Evolutionary conservation across 2,888 invertebrate genomes (phyloP).

Genomic region (Cheilosia urbana): DNA sequence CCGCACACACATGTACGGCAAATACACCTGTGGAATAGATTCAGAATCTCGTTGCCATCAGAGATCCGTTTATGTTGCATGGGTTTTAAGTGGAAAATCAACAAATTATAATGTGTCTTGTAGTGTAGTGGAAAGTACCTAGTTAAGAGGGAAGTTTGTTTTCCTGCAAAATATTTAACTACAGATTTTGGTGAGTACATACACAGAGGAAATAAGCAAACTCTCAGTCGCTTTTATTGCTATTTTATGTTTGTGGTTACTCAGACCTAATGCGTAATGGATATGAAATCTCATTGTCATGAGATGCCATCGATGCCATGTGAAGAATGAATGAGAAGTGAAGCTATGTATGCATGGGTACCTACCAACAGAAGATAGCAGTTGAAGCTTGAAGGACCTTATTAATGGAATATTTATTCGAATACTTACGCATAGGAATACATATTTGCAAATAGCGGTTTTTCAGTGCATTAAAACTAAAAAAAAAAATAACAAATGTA

Average conservation of each 20-base stretch:
- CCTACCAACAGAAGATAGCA: neutral
- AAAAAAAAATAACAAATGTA: no score
- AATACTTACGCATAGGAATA: neutral
- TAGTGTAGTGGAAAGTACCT: constrained; percentile 72
- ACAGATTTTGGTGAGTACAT: constrained; percentile 79
- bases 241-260: constrained; percentile 68
- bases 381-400: no score
- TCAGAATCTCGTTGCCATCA: constrained; percentile 60
- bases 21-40: constrained; percentile 73
- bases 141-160: constrained; percentile 77
- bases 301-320: constrained; percentile 23
- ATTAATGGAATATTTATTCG: neutral
- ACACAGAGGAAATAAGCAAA: constrained; percentile 67
- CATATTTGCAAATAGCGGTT: no score
- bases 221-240: constrained; percentile 64
- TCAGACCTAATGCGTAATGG: constrained; percentile 61
- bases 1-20: constrained; percentile 66
- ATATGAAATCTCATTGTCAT: constrained; percentile 61
- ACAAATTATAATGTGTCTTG: constrained; percentile 79
- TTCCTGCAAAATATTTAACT: constrained; percentile 80
- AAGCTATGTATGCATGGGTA: neutral
- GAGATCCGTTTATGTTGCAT: constrained; percentile 73
- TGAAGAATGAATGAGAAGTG: constrained; percentile 2
- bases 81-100: constrained; percentile 81
- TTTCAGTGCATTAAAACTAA: no score